A percentile compares a stretch with the other conserved stretches of the same genome.
phyloP scores from a whole-genome alignment of 1,140 invertebrate genomes.

The Lucilia cuprina region DNA sequence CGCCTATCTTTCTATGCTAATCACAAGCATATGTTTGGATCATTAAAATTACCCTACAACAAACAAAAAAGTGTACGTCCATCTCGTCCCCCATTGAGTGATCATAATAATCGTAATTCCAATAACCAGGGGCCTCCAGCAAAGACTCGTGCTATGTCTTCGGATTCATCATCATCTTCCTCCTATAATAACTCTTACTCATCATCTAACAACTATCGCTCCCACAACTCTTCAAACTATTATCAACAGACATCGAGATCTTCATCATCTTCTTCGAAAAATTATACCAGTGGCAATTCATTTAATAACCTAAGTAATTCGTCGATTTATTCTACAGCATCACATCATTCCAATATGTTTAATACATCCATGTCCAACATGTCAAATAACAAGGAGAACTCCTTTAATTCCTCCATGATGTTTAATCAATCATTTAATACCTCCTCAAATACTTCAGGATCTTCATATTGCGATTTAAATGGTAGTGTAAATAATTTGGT shows the following conservation, averaged over 20 bases:
- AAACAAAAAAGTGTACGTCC: constrained; percentile 44
- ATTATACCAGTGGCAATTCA: neutral
- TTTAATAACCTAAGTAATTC: constrained; percentile 36
- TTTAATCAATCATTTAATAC: constrained; percentile 39
- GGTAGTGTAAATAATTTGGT: constrained; percentile 40
- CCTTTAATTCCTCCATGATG: constrained; percentile 41
- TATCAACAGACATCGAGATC: constrained; percentile 21
- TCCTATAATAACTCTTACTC: neutral
- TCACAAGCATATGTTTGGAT: constrained; percentile 45
- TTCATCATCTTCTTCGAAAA: constrained; percentile 23
- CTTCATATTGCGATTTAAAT: constrained; percentile 46
- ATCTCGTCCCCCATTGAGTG: constrained; percentile 42
- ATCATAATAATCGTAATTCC: constrained; percentile 43
- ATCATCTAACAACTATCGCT: neutral
- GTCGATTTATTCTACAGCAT: constrained; percentile 41
- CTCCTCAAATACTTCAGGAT: constrained; percentile 51
- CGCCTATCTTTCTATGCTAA: constrained; percentile 37
- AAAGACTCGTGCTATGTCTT: constrained; percentile 46
- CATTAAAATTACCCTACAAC: constrained; percentile 43
- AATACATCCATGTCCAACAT: constrained; percentile 44
- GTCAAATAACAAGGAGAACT: constrained; percentile 49
- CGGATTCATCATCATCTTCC: neutral
- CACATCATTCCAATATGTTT: constrained; percentile 40
- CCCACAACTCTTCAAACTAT: neutral
- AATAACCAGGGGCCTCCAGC: constrained; percentile 44